phyloP scores from a whole-genome alignment of 2,888 invertebrate genomes.

The Drosophila demipolita region DNA sequence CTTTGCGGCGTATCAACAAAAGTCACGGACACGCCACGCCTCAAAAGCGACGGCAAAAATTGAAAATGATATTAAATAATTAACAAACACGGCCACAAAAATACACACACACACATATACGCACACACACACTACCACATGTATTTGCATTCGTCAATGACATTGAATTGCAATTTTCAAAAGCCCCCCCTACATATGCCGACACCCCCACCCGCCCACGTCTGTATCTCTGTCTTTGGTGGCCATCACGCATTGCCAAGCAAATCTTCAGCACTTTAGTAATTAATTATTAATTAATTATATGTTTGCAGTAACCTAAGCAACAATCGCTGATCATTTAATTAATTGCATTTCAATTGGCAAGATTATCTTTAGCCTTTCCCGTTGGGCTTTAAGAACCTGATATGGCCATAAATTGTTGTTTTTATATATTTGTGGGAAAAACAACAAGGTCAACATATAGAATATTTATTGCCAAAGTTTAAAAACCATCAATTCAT shows the following conservation, averaged over 20 bases:
- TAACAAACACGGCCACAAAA: slow-evolving; percentile 65
- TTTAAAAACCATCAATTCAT: not conserved
- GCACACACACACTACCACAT: slow-evolving; percentile 8
- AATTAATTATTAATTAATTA: slow-evolving; percentile 73
- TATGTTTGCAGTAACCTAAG: slow-evolving; percentile 42
- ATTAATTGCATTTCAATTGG: slow-evolving; percentile 52
- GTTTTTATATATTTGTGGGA: not conserved
- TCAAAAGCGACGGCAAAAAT: slow-evolving; percentile 60
- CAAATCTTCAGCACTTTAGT: slow-evolving; percentile 48
- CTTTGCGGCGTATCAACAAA: slow-evolving; percentile 74
- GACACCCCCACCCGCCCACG: not conserved
- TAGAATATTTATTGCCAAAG: not conserved
- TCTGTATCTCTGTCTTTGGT: not conserved
- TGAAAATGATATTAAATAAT: slow-evolving; percentile 80
- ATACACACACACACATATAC: slow-evolving; percentile 21
- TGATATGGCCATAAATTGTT: not conserved
- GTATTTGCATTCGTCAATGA: slow-evolving; percentile 71
- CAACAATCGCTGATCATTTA: slow-evolving; percentile 36
- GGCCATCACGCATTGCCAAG: slow-evolving; percentile 65
- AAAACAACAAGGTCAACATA: not conserved
- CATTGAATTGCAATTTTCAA: slow-evolving; percentile 78
- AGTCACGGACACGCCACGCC: slow-evolving; percentile 74
- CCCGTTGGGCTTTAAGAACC: not conserved
- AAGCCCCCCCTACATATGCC: not conserved
- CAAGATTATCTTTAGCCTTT: not conserved